Percentiles rank a stretch among this genome's conserved stretches.
phyloP scores from a whole-genome alignment of 2,888 invertebrate species.

The Rotaria macrura region DNA sequence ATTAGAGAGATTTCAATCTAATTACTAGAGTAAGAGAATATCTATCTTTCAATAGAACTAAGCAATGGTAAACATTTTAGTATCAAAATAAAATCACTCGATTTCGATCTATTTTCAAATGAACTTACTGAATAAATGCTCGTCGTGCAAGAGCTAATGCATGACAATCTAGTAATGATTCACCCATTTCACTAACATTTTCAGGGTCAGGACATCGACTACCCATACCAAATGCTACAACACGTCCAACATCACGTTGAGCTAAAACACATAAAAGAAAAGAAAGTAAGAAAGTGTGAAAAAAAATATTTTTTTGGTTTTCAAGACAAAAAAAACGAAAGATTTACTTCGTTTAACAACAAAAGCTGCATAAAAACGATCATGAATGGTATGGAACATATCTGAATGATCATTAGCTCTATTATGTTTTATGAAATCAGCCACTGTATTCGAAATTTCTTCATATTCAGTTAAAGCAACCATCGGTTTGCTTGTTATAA shows the following conservation, averaged over 20 bases:
- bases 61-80: too few relatives aligned
- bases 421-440: constrained; percentile 10
- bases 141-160: not conserved
- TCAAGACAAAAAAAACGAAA: too few relatives aligned
- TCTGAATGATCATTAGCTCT: not conserved
- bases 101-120: too few relatives aligned
- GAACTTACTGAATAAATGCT: constrained; percentile 2
- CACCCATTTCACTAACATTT: constrained; percentile 1
- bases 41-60: too few relatives aligned
- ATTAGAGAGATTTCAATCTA: too few relatives aligned
- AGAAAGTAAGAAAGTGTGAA: too few relatives aligned
- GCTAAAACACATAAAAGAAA: not conserved
- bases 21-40: too few relatives aligned
- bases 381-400: not conserved
- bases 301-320: too few relatives aligned
- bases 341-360: not conserved
- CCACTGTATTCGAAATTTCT: constrained; percentile 16
- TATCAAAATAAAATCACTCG: too few relatives aligned
- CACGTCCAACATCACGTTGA: constrained; percentile 3
- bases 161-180: constrained; percentile 18
- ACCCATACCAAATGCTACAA: constrained; percentile 15
- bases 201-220: constrained; percentile 2
- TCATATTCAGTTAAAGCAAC: constrained; percentile 20
- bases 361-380: constrained; percentile 2
- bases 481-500: constrained; percentile 12